phyloP scores from a whole-genome alignment of 23 tunicate species.

The Halocynthia roretzi region DNA sequence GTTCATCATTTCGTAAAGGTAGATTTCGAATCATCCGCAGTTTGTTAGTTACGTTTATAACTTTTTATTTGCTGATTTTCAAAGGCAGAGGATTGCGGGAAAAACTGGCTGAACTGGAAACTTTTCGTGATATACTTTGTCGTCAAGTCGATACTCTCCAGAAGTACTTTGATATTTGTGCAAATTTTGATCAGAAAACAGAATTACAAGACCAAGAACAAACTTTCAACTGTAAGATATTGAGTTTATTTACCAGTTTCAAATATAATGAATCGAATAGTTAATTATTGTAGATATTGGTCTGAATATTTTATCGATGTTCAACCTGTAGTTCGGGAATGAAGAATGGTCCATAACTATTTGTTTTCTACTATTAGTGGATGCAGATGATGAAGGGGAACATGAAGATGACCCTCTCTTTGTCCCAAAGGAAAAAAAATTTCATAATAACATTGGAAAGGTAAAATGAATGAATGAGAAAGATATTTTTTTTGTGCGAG shows the following conservation, averaged over 20 bases:
- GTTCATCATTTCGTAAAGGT: constrained; percentile 63
- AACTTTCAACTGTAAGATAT: no score
- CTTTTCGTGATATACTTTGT: constrained; percentile 69
- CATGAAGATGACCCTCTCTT: constrained; percentile 13
- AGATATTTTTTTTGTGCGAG: no score
- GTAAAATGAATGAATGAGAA: no score
- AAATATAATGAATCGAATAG: no score
- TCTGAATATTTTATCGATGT: no score
- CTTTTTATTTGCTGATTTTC: neutral
- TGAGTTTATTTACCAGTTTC: no score
- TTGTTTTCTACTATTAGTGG: constrained; percentile 4
- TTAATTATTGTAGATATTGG: no score
- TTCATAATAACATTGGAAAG: no score
- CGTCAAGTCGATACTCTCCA: constrained; percentile 75
- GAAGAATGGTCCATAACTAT: neutral
- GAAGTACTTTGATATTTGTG: constrained; percentile 24
- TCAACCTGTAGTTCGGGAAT: no score
- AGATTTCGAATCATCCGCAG: neutral
- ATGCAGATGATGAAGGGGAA: constrained; percentile 24
- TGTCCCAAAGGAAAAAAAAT: no score
- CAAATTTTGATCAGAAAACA: neutral
- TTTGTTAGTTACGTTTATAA: neutral
- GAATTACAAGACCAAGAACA: no score
- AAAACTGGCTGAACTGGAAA: constrained; percentile 79
- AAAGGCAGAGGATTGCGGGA: constrained; percentile 41